phyloP scores from a whole-genome alignment of 2,888 invertebrate genomes.

The Strigamia maritima region DNA sequence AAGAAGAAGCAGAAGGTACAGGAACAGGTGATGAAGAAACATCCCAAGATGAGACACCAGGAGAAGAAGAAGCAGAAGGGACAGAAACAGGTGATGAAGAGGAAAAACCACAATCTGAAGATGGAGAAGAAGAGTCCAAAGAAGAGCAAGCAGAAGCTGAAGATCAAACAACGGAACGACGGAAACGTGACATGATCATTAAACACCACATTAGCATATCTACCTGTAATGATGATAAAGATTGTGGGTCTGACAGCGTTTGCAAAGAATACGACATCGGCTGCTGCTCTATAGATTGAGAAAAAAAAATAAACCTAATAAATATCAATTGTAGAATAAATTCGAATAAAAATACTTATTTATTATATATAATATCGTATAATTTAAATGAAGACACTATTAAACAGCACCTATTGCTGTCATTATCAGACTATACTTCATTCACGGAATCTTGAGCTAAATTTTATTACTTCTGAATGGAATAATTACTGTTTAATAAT shows the following conservation, averaged over 20 bases:
- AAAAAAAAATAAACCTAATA: background rate
- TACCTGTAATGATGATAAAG: background rate
- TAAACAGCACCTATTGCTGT: no score
- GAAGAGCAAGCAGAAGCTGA: background rate
- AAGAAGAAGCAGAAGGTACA: background rate
- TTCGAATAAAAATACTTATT: no score
- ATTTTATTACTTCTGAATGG: no score
- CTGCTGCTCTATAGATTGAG: background rate
- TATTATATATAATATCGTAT: no score
- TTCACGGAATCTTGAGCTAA: no score
- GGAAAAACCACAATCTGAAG: background rate
- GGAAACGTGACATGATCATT: background rate
- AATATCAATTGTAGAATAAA: background rate
- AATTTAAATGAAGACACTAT: no score
- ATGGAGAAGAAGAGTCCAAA: background rate
- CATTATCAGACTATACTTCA: no score
- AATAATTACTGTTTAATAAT: no score
- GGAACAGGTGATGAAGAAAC: background rate
- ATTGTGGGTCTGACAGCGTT: background rate
- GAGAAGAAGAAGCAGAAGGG: background rate
- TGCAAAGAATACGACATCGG: background rate
- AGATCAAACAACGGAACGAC: background rate
- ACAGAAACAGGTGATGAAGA: background rate
- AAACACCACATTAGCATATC: background rate
- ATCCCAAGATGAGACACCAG: no score